Evolutionary conservation across 2,888 invertebrate species (phyloP).

Genomic region (Ceraclea dissimilis): DNA sequence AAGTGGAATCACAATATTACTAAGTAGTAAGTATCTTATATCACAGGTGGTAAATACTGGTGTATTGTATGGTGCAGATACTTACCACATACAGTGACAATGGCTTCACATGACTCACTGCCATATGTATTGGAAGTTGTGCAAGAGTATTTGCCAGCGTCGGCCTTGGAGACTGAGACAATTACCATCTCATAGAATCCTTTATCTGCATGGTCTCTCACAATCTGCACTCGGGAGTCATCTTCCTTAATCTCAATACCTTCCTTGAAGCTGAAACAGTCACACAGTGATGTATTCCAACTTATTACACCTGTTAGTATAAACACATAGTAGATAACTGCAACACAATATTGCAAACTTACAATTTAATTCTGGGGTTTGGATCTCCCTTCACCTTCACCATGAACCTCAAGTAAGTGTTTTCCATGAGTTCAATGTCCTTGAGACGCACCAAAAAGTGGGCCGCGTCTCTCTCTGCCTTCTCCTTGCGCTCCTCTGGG

Average conservation of each 20-base stretch:
- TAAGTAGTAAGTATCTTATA: too few species aligned
- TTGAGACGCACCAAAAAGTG: conserved; percentile 78
- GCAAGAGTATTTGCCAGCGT: conserved; percentile 81
- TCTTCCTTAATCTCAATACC: conserved; percentile 61
- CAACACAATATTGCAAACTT: too few species aligned
- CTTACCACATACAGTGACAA: conserved; percentile 70
- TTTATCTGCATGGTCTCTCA: conserved; percentile 66
- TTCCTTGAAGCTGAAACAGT: conserved; percentile 67
- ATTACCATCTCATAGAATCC: conserved; percentile 87
- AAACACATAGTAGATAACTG: too few species aligned
- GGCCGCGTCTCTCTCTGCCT: conserved; percentile 67
- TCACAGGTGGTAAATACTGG: too few species aligned
- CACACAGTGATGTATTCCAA: background rate
- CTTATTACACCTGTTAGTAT: too few species aligned
- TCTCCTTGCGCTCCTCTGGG: conserved; percentile 61
- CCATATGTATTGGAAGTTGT: conserved; percentile 77
- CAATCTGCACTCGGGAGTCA: conserved; percentile 60
- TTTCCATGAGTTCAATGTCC: conserved; percentile 80
- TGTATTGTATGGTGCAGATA: background rate
- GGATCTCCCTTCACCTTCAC: conserved; percentile 83
- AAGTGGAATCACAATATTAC: background rate
- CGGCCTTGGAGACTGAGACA: conserved; percentile 65
- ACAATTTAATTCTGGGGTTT: conserved; percentile 87
- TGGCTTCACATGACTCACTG: conserved; percentile 66
- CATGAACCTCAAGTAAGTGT: conserved; percentile 82